Base-by-base conservation (phyloP, 2,797 vertebrate species). In the Myiothlypis coronata region DNA sequence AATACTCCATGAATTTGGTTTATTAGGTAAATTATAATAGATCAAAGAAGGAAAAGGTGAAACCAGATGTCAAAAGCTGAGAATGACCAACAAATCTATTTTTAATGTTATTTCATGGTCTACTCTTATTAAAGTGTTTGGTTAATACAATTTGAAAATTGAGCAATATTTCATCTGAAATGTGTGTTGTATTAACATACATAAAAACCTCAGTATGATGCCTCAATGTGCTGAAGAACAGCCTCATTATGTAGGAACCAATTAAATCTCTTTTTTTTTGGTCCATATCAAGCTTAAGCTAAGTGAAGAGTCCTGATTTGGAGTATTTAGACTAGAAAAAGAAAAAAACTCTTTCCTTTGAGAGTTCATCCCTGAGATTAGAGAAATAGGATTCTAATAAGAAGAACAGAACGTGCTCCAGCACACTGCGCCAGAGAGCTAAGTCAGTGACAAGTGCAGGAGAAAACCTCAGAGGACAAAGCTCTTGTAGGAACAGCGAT, bases 11-110 rank as follows among this genome's bases (percentile, higher is more conserved):
- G 70, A 91, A 83, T 35, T 92, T 49, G 77, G 63, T 60, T 97
- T 93, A 91, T 96, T 95, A 96, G 80, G 70, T 92, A 96, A 89
- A 96, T 91, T 90, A 84, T 90, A 93, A 71, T 67, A 89, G 71
- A 92, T 94, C 70, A 96, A 95, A 96, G 87, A 92, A 61, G 12
- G 15, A 93, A 93, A 95, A 88, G 76, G 50, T 63, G 95, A 96
- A 95, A 41, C 5, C 41, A 86, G 80, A 46, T 96, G 57, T 97
- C 91, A 95, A 96, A 96, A 96, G 30, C 64, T 94, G 59, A 96
- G 76, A 95, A 90, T 90, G 65, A 61, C 90, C 72, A 94, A 79
- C 16, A 79, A 92, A 92, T 96, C 90, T 93, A 50, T 93, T 96
- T 96, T 95, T 70, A 75, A 47, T 91, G 90, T 81, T 87, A 83